phyloP scores from a whole-genome alignment of 2,888 invertebrate species.

The Aphidius colemani region DNA sequence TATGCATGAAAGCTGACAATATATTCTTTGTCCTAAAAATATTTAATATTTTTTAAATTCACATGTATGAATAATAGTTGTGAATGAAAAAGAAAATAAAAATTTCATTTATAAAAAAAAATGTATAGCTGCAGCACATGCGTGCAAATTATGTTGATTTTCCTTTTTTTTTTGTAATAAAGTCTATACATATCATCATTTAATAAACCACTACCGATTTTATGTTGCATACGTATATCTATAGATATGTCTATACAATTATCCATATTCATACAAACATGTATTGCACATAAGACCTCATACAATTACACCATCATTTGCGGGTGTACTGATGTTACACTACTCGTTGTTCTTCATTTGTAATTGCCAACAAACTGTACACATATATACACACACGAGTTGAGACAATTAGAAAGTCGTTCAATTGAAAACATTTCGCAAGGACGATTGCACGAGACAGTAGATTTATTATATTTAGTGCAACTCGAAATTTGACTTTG shows the following conservation, averaged over 20 bases:
- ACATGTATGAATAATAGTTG: too few relatives aligned
- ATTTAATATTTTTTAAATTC: too few relatives aligned
- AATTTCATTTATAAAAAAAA: too few relatives aligned
- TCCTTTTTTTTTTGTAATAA: neutral
- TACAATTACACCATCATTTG: neutral
- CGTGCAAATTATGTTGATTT: neutral
- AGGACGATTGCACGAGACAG: conserved; percentile 30
- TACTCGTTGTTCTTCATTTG: conserved; percentile 48
- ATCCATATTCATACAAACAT: neutral
- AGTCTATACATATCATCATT: too few relatives aligned
- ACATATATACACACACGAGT: neutral
- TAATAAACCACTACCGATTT: conserved; percentile 4
- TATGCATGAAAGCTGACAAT: too few relatives aligned
- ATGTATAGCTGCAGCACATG: too few relatives aligned
- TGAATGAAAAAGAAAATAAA: too few relatives aligned
- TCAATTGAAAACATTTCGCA: conserved; percentile 55
- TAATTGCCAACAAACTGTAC: conserved; percentile 47
- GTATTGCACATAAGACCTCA: neutral
- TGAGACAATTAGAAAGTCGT: conserved; percentile 53
- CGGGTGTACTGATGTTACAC: conserved; percentile 10
- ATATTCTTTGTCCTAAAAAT: too few relatives aligned
- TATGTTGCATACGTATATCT: neutral
- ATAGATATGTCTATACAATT: conserved; percentile 1
- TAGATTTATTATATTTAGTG: conserved; percentile 5
- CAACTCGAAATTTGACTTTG: neutral